Evolutionary conservation across 2,113 vertebrate species (phyloP).

Genomic region (Brachyistius frenatus): DNA sequence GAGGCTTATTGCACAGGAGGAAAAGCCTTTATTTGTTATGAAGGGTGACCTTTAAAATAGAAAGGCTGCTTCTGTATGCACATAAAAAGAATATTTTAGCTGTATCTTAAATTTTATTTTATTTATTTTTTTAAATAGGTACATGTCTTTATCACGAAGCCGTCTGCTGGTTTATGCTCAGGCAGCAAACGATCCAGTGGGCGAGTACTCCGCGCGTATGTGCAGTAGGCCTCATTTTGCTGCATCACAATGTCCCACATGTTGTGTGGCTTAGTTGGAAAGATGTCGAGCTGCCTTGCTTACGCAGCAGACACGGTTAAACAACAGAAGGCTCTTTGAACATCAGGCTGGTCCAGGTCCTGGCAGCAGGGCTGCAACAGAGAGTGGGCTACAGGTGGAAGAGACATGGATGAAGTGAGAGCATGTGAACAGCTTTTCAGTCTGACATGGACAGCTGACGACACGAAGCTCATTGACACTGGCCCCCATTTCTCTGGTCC

Average conservation of each 20-base stretch:
- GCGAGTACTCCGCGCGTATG: background rate
- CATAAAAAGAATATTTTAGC: background rate
- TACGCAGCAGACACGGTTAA: too few relatives aligned
- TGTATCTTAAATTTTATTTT: background rate
- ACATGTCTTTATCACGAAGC: background rate
- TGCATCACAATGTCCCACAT: constrained; percentile 31
- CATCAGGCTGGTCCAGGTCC: background rate
- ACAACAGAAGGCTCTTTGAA: constrained; percentile 5
- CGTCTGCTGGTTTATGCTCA: background rate
- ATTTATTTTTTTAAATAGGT: background rate
- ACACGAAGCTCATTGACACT: constrained; percentile 12
- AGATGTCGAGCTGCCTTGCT: background rate
- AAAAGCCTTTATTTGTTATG: background rate
- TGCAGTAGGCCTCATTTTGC: constrained; percentile 6
- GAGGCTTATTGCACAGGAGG: constrained; percentile 9
- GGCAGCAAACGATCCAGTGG: background rate
- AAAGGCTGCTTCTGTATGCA: background rate
- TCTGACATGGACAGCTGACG: constrained; percentile 70
- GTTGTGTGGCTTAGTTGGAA: background rate
- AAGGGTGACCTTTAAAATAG: background rate
- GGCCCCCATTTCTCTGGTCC: background rate
- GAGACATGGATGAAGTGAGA: constrained; percentile 57
- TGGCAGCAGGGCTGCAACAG: background rate
- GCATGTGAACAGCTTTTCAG: constrained; percentile 39
- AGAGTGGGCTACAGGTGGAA: constrained; percentile 56